Conservation (phyloP, 2,888 invertebrate species). For the Panzeria rudis region DNA sequence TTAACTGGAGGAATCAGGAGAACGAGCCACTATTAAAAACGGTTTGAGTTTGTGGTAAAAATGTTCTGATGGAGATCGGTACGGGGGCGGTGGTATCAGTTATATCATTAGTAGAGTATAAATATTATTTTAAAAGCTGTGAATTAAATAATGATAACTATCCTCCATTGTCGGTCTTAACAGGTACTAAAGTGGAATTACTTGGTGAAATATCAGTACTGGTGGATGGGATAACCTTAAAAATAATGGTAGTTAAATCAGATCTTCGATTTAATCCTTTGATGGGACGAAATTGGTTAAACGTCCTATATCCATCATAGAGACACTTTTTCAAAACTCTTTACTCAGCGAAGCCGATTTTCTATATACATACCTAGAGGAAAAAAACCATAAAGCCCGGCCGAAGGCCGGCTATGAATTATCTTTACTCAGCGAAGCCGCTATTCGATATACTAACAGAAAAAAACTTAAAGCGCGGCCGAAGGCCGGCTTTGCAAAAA, state of each 20-base stretch:
- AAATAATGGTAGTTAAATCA: slow-evolving; percentile 26
- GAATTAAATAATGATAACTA: slow-evolving; percentile 10
- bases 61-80: slow-evolving; percentile 29
- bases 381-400: too few relatives aligned
- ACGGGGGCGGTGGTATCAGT: slow-evolving; percentile 40
- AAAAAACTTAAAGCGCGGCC: too few relatives aligned
- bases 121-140: slow-evolving; percentile 1
- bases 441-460: not conserved
- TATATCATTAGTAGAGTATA: slow-evolving; percentile 22
- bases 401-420: too few relatives aligned
- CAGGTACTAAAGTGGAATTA: not conserved
- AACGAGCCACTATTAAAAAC: slow-evolving; percentile 27
- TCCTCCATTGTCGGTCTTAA: not conserved
- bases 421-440: not conserved
- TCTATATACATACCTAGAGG: too few relatives aligned
- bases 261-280: slow-evolving; percentile 42
- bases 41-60: not conserved
- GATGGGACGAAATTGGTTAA: slow-evolving; percentile 57
- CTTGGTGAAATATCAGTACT: slow-evolving; percentile 10
- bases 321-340: too few relatives aligned
- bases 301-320: slow-evolving; percentile 44
- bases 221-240: slow-evolving; percentile 8
- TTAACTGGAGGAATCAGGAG: not conserved
- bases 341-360: too few relatives aligned
- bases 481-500: too few relatives aligned